Conservation (phyloP, 2,797 vertebrate genomes). For the Sphenodon punctatus region DNA sequence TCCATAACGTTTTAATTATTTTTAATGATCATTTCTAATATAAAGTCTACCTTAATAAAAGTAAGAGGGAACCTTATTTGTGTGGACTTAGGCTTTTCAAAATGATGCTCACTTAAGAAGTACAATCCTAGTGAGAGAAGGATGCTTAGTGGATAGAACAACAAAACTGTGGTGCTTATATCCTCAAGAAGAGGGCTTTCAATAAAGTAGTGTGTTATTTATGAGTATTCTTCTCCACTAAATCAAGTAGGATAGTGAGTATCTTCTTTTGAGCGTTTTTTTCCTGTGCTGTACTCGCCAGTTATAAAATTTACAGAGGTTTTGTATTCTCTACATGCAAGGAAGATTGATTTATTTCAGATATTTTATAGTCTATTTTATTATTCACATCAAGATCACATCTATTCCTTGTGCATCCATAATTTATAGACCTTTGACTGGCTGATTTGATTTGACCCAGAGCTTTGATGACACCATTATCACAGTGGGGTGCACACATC, state of each 20-base stretch:
- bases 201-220: slow-evolving; percentile 40
- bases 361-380: slow-evolving; percentile 68
- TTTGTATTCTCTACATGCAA: slow-evolving; percentile 59
- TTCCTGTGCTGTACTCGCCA: too few relatives aligned
- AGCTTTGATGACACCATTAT: slow-evolving; percentile 59
- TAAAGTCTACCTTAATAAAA: too few relatives aligned
- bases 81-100: too few relatives aligned
- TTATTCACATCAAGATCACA: slow-evolving; percentile 71
- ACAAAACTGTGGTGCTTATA: too few relatives aligned
- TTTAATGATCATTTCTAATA: too few relatives aligned
- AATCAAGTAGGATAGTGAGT: slow-evolving; percentile 11
- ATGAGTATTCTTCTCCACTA: slow-evolving; percentile 13
- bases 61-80: too few relatives aligned
- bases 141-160: too few relatives aligned
- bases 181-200: too few relatives aligned
- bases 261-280: slow-evolving; percentile 21
- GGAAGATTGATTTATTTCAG: slow-evolving; percentile 70
- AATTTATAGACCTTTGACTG: slow-evolving; percentile 70
- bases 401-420: slow-evolving; percentile 70
- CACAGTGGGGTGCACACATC: slow-evolving; percentile 38
- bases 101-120: too few relatives aligned
- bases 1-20: too few relatives aligned
- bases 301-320: slow-evolving; percentile 46
- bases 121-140: too few relatives aligned
- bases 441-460: slow-evolving; percentile 70